Base-by-base conservation (phyloP, 92 coral and sea anemone species). In the Ricordea florida region DNA sequence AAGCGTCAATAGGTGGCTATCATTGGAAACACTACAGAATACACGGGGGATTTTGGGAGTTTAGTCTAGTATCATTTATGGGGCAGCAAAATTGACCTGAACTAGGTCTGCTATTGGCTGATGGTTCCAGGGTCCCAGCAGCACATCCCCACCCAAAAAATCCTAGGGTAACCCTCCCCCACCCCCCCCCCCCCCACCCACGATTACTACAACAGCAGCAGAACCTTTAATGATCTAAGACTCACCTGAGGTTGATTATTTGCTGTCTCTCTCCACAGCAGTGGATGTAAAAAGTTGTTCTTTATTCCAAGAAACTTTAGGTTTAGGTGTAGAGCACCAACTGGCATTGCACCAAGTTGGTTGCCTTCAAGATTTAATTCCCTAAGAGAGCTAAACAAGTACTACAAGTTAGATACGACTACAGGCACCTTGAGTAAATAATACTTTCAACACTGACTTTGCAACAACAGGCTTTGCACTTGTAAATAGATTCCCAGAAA, bases 201-300 rank as follows among this genome's bases (percentile, higher is more conserved):
- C n/a, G n/a, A n/a, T n/a, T n/a, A n/a, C n/a, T n/a, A n/a, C n/a
- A n/a, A n/a, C n/a, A n/a, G n/a, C n/a, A n/a, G n/a, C n/a, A n/a
- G n/a, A n/a, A n/a, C n/a, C n/a, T n/a, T n/a, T n/a, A n/a, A n/a
- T n/a, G n/a, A n/a, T n/a, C n/a, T n/a, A n/a, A n/a, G n/a, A n/a
- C 40, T 16, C 46, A 94, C 98, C 90, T 92, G 98, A 2, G 97
- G 97, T 35, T 94, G 94, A 40, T 85, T 88, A 34, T 79, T 85
- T 0, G 94, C 89, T 17, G 94, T 91, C 72, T 94, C 98, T 75
- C 90, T 82, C 98, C 98, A 94, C 48, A 94, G 87, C 18, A 94
- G 83, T 2, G 94, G 94, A 63, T 94, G 94, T 25, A 79, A 88
- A 40, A 73, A 91, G 55, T 91, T 94, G 75, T 92, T 91, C 16